Percentiles rank a stretch among this genome's conserved stretches.
Evolutionary conservation across 2,888 invertebrate genomes (phyloP).

Genomic region (Trachelus tabidus): DNA sequence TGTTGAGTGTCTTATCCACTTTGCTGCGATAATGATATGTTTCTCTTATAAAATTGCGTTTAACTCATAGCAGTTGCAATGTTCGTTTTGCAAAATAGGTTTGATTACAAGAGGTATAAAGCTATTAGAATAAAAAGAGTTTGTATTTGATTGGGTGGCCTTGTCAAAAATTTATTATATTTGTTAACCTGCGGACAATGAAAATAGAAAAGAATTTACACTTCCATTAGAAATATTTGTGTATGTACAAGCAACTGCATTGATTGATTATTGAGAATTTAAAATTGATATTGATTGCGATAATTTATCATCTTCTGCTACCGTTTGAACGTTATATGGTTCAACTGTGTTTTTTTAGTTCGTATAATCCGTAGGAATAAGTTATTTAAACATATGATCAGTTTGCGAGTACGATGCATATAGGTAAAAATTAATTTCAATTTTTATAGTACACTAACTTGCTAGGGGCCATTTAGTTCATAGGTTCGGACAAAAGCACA

Average conservation of each 20-base stretch:
- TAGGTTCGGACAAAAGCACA: constrained; percentile 20
- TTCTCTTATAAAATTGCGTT: too few species aligned
- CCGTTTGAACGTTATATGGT: neutral
- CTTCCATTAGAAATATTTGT: neutral
- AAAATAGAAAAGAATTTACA: neutral
- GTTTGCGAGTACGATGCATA: constrained; percentile 2
- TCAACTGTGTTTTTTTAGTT: neutral
- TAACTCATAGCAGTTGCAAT: too few species aligned
- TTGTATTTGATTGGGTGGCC: neutral
- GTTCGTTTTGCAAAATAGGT: too few species aligned
- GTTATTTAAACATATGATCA: neutral
- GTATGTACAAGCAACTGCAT: neutral
- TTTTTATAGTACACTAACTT: constrained; percentile 17
- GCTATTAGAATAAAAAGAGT: neutral
- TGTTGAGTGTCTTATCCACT: neutral
- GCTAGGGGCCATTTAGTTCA: constrained; percentile 24
- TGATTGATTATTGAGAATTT: neutral
- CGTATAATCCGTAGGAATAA: neutral
- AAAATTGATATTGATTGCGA: neutral
- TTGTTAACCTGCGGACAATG: neutral
- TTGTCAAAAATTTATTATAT: neutral
- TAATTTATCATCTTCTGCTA: neutral
- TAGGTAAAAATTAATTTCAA: constrained; percentile 6
- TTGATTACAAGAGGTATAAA: too few species aligned
- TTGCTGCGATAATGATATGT: neutral